A percentile compares a stretch with the other conserved stretches of the same genome.
These are phyloP conservation scores for Hemibagrus guttatus DNA, from an alignment of 2,797 vertebrate genomes.

Conservation along the genomic window DNA sequence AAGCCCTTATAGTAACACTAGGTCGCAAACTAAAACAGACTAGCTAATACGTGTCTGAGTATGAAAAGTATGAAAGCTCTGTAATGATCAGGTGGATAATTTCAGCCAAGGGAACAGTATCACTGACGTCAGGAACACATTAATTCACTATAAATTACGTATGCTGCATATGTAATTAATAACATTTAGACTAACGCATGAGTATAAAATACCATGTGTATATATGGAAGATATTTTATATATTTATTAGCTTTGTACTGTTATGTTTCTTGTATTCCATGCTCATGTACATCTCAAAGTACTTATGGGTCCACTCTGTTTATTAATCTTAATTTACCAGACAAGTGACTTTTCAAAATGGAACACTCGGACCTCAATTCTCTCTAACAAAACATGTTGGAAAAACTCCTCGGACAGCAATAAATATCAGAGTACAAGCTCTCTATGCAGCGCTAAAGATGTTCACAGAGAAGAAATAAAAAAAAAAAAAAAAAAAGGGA, in stretches of 20 bases:
- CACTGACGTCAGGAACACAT: neutral
- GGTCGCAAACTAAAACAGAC: neutral
- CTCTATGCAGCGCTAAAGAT: neutral
- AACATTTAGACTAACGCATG: neutral
- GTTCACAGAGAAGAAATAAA: neutral
- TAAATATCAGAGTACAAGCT: conserved; percentile 10
- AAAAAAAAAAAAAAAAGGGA: neutral
- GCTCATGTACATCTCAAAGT: neutral
- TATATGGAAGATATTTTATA: neutral
- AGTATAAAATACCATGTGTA: neutral
- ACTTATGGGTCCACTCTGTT: neutral
- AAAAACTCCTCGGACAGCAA: conserved; percentile 16
- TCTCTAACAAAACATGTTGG: conserved; percentile 23
- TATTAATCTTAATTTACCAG: neutral
- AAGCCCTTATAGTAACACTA: neutral
- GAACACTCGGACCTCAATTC: neutral
- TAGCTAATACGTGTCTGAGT: neutral
- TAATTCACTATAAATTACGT: neutral
- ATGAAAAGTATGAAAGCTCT: neutral
- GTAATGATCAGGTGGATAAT: neutral
- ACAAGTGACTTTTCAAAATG: neutral
- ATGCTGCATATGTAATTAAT: neutral
- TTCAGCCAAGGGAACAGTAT: neutral
- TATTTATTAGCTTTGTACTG: neutral
- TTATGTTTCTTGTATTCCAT: neutral